Evolutionary conservation across 2,113 vertebrate species (phyloP).

Genomic region (Polypterus bichir): DNA sequence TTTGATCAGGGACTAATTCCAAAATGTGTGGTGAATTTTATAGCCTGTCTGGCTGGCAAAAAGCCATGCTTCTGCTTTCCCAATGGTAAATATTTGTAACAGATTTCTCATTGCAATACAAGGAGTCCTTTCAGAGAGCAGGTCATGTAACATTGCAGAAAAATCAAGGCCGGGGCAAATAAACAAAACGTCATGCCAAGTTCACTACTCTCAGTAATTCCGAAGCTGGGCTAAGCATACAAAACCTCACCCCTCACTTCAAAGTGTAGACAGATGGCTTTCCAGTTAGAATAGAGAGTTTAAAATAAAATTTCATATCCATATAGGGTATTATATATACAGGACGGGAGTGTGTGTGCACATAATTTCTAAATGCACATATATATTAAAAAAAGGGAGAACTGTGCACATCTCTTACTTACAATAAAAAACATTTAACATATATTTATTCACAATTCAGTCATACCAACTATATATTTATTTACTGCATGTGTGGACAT

Average conservation of each 20-base stretch:
- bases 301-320: too few species aligned
- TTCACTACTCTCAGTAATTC: slow-evolving; percentile 73
- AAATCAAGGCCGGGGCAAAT: slow-evolving; percentile 86
- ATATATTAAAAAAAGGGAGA: too few species aligned
- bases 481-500: too few species aligned
- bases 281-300: slow-evolving; percentile 55
- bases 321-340: too few species aligned
- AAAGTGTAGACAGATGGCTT: slow-evolving; percentile 95
- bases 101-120: slow-evolving; percentile 88
- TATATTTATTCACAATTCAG: too few species aligned
- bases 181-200: slow-evolving; percentile 83
- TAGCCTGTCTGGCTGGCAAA: slow-evolving; percentile 80
- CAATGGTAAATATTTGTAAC: slow-evolving; percentile 96
- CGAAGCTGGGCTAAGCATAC: slow-evolving; percentile 58
- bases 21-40: slow-evolving; percentile 92
- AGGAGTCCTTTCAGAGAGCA: slow-evolving; percentile 84
- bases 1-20: slow-evolving; percentile 77
- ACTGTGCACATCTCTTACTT: too few species aligned
- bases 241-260: slow-evolving; percentile 61
- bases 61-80: slow-evolving; percentile 72
- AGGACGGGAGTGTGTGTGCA: too few species aligned
- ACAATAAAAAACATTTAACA: too few species aligned
- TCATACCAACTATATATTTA: too few species aligned
- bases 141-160: slow-evolving; percentile 66
- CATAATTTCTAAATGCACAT: too few species aligned